Conservation (phyloP, 1,140 invertebrate genomes). For the Stenopsyche tienmushanensis region DNA sequence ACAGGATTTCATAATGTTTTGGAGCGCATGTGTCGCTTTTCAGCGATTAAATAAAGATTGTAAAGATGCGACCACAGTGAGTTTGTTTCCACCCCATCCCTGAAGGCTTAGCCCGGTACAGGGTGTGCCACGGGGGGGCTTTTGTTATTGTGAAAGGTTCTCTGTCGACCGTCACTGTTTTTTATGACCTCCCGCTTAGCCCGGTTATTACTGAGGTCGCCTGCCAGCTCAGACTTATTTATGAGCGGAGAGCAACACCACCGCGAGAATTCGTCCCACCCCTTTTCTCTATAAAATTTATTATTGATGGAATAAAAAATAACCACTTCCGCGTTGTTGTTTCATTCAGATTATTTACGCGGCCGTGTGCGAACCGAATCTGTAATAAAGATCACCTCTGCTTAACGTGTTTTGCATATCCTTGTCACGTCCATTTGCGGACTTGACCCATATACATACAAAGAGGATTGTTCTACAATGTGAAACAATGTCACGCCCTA, state of each 20-base stretch:
- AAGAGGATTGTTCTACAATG: neutral
- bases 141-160: neutral
- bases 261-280: neutral
- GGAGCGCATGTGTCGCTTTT: no score
- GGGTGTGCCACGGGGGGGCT: neutral
- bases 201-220: conserved; percentile 21
- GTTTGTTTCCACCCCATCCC: no score
- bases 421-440: neutral
- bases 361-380: no score
- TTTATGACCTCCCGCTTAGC: conserved; percentile 21
- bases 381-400: neutral
- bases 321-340: conserved; percentile 4
- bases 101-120: neutral
- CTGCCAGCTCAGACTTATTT: conserved; percentile 15
- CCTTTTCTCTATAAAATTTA: conserved; percentile 19
- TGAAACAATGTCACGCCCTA: no score
- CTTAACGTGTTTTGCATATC: neutral
- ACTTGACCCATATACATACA: no score
- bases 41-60: no score
- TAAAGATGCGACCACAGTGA: no score
- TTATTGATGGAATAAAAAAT: conserved; percentile 23
- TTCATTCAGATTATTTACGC: no score
- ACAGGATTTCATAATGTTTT: no score
- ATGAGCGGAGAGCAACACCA: conserved; percentile 16
- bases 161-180: neutral